phyloP scores from a whole-genome alignment of 2,797 vertebrate species.

The Chlorospingus flavigularis region DNA sequence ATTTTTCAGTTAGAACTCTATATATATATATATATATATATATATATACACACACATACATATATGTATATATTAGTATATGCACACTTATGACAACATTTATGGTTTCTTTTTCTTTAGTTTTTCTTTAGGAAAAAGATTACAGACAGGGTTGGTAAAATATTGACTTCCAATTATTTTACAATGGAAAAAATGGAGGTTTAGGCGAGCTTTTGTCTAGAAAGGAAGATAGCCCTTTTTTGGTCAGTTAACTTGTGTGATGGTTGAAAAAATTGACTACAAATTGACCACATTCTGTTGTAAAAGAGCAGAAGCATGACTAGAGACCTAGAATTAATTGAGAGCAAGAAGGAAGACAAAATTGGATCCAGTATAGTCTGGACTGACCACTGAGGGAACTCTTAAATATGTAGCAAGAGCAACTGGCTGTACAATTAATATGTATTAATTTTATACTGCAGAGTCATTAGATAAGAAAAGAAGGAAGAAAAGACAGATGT shows the following conservation, averaged over 20 bases:
- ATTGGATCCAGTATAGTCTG: neutral
- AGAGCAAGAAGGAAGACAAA: neutral
- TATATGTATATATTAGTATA: no score
- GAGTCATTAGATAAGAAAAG: neutral
- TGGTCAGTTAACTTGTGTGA: neutral
- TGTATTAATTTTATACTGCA: neutral
- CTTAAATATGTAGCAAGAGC: neutral
- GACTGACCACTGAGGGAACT: neutral
- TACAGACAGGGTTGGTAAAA: neutral
- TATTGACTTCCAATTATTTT: neutral
- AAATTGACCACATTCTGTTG: neutral
- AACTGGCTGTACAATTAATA: neutral
- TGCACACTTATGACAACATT: accelerated
- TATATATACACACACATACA: no score
- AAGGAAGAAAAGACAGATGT: neutral
- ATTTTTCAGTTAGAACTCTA: neutral
- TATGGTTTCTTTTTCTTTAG: neutral
- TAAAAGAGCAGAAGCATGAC: neutral
- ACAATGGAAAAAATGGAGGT: neutral
- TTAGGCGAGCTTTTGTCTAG: neutral
- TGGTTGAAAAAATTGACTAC: neutral
- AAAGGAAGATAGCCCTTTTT: neutral
- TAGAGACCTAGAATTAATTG: neutral
- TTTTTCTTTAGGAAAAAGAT: neutral
- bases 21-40: neutral